Evolutionary conservation across 2,888 invertebrate genomes (phyloP), one percentile per base, ranked within the genome.

Genomic region (Mesoligia furuncula): DNA sequence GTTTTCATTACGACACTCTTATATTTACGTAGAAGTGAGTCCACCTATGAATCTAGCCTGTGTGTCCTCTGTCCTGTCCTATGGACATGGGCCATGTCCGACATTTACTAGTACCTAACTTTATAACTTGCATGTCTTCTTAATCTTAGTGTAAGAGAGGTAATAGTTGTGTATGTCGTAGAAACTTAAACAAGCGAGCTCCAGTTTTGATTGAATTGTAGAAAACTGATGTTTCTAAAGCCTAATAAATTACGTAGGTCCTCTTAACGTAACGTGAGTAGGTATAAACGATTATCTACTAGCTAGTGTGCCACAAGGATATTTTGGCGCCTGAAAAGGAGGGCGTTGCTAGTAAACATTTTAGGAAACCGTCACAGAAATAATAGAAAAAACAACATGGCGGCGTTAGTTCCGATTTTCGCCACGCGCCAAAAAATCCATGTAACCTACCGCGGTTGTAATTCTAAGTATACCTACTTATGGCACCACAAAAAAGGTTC

Each of bases 111-210:
- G 59, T 80, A 62, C 24, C 36, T 36, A 71, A 70, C 45, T 79
- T 70, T 83, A 59, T 45, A 64, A 64, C 62, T 71, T 80, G 61
- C 75, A 75, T 80, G 59, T 71, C 80, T 76, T 80, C 62, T 68
- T 62, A 74, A 72, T 83, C 71, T 68, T 84, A 83, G 80, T 64
- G 24, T 75, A 62, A 70, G 45, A 70, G 45, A 51, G 51, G n/a
- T 64, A 79, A 79, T 73, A 81, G 64, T 73, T 69, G 79, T 69
- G 74, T 69, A 79, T 51, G 80, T 81, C 45, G 59, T 84, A 81
- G 84, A 69, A 74, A 65, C 27, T 51, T 59, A 42, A 72, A 83
- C 51, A 45, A 77, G 71, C 51, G 15, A 51, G 13, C 48, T 83
- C 54, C 59, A 69, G 74, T 84, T 62, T 84, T 48, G 13, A 66